Conservation (phyloP, 2,797 vertebrate species). For the Alouatta caraya region DNA sequence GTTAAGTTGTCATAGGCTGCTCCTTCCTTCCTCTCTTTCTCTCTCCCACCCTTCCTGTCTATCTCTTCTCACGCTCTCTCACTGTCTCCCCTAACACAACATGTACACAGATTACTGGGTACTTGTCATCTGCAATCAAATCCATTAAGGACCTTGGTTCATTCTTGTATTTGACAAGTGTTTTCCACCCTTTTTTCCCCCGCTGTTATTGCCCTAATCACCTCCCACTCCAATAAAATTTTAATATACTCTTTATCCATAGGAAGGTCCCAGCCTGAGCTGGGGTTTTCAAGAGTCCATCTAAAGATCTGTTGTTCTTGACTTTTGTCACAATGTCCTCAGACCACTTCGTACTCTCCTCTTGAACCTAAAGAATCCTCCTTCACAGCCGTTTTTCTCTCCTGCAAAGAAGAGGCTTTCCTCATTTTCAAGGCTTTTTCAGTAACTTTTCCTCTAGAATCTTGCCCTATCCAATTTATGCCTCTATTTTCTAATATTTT, state of each 20-base stretch:
- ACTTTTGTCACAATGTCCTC: not conserved
- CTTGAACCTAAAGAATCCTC: not conserved
- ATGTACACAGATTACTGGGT: not conserved
- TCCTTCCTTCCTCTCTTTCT: not conserved
- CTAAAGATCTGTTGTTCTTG: not conserved
- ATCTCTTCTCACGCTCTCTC: not conserved
- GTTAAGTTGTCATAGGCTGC: not conserved
- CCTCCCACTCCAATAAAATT: not conserved
- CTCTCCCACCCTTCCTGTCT: not conserved
- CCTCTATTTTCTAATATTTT: not conserved
- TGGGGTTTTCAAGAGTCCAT: not conserved
- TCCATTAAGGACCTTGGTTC: not conserved
- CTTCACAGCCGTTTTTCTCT: not conserved
- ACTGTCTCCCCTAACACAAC: not conserved
- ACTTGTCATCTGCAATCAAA: not conserved
- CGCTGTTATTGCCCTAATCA: not conserved
- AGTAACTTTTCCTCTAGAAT: not conserved
- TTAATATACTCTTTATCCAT: not conserved
- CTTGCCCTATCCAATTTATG: not conserved
- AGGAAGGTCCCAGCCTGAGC: not conserved
- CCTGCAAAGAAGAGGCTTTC: not conserved
- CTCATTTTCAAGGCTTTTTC: not conserved
- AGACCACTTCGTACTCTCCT: accelerated
- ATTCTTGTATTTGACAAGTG: not conserved
- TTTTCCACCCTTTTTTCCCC: not conserved